Evolutionary conservation across 2,888 invertebrate genomes (phyloP), one percentile per base, ranked within the genome.

Genomic region (Alcis repandata): DNA sequence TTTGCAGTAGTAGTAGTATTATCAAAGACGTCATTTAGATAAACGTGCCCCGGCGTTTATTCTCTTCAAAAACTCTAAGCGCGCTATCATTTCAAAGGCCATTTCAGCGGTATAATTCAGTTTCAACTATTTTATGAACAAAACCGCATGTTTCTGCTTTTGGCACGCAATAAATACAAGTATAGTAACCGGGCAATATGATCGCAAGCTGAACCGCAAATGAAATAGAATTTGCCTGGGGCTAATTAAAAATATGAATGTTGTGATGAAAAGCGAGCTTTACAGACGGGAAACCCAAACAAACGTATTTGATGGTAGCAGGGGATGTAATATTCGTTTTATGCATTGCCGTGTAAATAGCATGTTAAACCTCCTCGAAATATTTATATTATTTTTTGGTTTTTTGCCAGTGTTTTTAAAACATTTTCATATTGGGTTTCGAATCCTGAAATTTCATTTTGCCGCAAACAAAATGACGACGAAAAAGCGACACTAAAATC

Each of bases 151-250:
- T 71, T 80, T 75, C 88, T 90, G 90, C 82, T 88, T 88, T 86
- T 87, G 89, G 87, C 89, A 85, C 86, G 84, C 80, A 81, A 86
- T 83, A 87, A 83, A 82, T 80, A 84, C 80, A 56, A 52, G 51
- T 57, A 46, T 22, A 58, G 40, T 63, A 59, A 53, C 63, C 64
- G 38, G 41, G 36, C 56, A 62, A 56, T 46, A 79, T 83, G 80
- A 78, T 79, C 77, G 73, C 79, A 78, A 78, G 80, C 69, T 73
- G 74, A 72, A 78, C 88, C 89, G 83, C 88, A 90, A 88, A 88
- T 87, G 87, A 88, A 92, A 90, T 89, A 87, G 78, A 86, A 89
- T 87, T 83, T 87, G 84, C 82, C 79, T 76, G 79, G 69, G 80
- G 83, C 85, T 88, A 86, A 90, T 90, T 90, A 87, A 87, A 87